These are phyloP conservation scores for Mechanitis messenoides DNA, from an alignment of 2,888 invertebrate genomes.

Conservation along the genomic window DNA sequence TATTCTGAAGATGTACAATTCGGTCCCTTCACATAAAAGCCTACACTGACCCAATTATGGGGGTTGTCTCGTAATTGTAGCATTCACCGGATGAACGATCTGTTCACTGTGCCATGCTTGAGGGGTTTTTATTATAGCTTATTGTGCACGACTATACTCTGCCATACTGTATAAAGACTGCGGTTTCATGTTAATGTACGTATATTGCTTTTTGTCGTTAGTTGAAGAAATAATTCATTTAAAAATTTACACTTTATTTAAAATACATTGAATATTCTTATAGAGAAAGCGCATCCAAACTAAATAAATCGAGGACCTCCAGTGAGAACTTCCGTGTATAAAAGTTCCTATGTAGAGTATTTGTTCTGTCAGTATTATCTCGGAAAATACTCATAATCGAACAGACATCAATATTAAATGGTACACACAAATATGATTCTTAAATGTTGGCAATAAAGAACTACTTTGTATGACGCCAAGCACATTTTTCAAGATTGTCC, in stretches of 20 bases:
- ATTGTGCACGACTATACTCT: slow-evolving; percentile 8
- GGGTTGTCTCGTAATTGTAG: slow-evolving; percentile 22
- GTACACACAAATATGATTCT: too few species aligned
- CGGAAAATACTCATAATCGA: too few species aligned
- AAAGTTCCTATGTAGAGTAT: too few species aligned
- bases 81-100: slow-evolving; percentile 17
- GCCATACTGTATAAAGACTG: not conserved
- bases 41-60: slow-evolving; percentile 21
- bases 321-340: too few species aligned
- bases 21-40: slow-evolving; percentile 19
- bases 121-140: slow-evolving; percentile 9
- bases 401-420: too few species aligned
- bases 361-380: too few species aligned
- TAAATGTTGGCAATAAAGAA: too few species aligned
- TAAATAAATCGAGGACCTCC: too few species aligned
- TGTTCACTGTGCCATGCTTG: slow-evolving; percentile 10
- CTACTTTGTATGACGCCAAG: too few species aligned
- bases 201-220: not conserved
- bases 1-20: slow-evolving; percentile 15
- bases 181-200: not conserved
- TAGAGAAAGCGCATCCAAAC: not conserved
- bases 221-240: too few species aligned
- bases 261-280: not conserved
- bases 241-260: too few species aligned
- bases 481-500: too few species aligned